Evolutionary conservation across 2,888 invertebrate genomes (phyloP), one percentile per base, ranked within the genome.

Genomic region (Stenodema calcarata): DNA sequence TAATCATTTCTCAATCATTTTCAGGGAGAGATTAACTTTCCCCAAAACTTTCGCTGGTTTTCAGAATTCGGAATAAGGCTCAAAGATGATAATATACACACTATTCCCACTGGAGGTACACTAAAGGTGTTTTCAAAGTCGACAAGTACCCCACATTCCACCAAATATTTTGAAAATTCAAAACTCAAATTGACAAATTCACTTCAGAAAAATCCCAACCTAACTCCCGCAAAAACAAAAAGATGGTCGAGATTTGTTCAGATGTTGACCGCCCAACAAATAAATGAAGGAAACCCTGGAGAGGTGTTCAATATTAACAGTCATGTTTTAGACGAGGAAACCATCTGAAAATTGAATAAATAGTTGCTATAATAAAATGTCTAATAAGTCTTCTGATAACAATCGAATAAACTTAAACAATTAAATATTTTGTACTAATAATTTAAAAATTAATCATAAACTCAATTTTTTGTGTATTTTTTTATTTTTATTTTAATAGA

Each of bases 351-450:
- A 78, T 78, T 44, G 78, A 18, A 78, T 47, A 78, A 78, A 78
- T 78, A 44, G 41, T n/a, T 54, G 80, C 50, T 54, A 80, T 9
- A 54, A 80, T 54, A 28, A 54, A 54, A 62, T 82, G 62, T 18
- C 82, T 62, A 69, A 82, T 82, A 82, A 82, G 82, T 82, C 82
- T 82, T 54, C 23, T 69, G 69, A 35, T 54, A 41, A 80, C 44
- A 69, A 41, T 83, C 30, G 83, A 54, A 83, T 73, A 70, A 83
- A 69, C 27, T 41, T 41, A 30, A 69, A 69, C 44, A 78, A 78
- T 44, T 78, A 78, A 75, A 54, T 54, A 73, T 84, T n/a, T 84
- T 84, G 84, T 84, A 84, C 84, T 84, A 42, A 28, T 47, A 41
- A 78, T 28, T 54, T 27, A 28, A 75, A 84, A 75, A 23, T 75